Conservation (phyloP, 2,797 vertebrate genomes). For the Melanotaenia parkinsoni region DNA sequence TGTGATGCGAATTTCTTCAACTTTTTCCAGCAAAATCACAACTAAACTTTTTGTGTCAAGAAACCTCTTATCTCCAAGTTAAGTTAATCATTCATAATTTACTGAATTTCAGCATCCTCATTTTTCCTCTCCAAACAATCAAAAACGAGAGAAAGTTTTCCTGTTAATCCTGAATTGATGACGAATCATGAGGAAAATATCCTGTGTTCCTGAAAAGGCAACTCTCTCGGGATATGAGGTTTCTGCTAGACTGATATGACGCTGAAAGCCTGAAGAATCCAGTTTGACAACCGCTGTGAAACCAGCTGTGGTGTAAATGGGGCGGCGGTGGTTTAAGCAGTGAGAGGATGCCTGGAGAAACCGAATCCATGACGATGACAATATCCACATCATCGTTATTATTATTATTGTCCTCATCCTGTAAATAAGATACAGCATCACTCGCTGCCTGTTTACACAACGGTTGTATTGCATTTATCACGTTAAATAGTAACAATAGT, state of each 20-base stretch:
- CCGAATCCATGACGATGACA: constrained; percentile 30
- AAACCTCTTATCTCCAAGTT: constrained; percentile 38
- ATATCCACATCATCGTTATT: constrained; percentile 14
- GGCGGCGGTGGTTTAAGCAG: constrained; percentile 56
- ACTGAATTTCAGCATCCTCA: neutral
- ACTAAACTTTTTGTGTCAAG: constrained; percentile 18
- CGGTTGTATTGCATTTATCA: constrained; percentile 74
- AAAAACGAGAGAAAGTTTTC: neutral
- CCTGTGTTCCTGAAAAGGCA: constrained; percentile 40
- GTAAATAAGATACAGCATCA: constrained; percentile 51
- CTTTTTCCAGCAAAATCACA: constrained; percentile 25
- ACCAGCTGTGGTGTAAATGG: constrained; percentile 58
- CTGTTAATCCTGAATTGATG: neutral
- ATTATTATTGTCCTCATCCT: constrained; percentile 27
- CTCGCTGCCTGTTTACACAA: constrained; percentile 49
- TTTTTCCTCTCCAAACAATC: constrained; percentile 9
- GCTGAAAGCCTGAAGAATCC: constrained; percentile 21
- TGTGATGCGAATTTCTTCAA: neutral
- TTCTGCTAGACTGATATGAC: constrained; percentile 55
- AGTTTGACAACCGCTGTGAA: constrained; percentile 34
- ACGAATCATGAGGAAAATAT: neutral
- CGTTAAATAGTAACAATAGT: constrained; percentile 63
- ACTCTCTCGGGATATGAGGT: constrained; percentile 48
- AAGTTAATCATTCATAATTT: constrained; percentile 4
- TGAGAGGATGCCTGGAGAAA: constrained; percentile 46